phyloP scores from a whole-genome alignment of 2,113 vertebrate genomes.

The Phrynocephalus versicolor region DNA sequence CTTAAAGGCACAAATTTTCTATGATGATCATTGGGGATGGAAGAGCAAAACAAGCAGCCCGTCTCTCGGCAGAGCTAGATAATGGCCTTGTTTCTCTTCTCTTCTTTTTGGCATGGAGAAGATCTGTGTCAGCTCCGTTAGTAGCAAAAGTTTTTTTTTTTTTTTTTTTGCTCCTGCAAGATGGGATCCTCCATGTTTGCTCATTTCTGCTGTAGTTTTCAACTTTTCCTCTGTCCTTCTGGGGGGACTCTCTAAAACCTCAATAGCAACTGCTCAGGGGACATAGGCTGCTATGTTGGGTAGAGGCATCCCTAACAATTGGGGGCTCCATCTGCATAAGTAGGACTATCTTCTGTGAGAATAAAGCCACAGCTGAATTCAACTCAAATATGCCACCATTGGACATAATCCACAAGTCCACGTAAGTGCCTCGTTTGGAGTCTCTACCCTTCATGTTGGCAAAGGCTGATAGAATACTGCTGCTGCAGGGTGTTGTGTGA shows the following conservation, averaged over 20 bases:
- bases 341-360: neutral
- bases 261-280: no score
- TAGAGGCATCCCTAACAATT: no score
- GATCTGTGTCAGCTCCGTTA: neutral
- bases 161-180: neutral
- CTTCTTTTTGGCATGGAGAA: neutral
- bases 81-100: neutral
- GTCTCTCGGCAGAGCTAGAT: neutral
- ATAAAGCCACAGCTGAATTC: neutral
- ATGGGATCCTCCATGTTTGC: neutral
- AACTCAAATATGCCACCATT: neutral
- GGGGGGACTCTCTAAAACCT: no score
- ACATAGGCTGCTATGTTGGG: no score
- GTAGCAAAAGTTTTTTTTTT: neutral
- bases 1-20: no score
- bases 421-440: neutral
- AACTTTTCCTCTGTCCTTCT: neutral
- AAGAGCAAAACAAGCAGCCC: neutral
- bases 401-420: neutral
- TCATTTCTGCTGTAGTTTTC: neutral
- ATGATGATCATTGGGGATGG: no score
- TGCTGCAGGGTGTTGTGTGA: no score
- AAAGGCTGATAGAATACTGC: no score
- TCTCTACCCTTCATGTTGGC: neutral
- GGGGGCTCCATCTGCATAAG: no score